phyloP scores from a whole-genome alignment of 2,888 invertebrate genomes.

The Agrilus biguttatus region DNA sequence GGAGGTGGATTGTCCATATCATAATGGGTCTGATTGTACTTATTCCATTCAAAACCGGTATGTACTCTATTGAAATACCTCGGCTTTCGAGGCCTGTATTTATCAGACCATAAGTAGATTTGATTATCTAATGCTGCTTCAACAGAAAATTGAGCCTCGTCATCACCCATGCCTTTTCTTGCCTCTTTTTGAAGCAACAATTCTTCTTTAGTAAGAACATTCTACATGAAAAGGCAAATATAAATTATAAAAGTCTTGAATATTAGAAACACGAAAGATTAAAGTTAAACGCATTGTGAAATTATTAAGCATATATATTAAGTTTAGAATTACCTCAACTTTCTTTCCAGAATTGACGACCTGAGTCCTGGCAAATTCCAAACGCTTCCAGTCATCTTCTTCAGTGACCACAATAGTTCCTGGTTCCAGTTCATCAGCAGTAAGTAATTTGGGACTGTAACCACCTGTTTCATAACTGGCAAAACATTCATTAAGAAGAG shows the following conservation, averaged over 20 bases:
- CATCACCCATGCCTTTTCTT: constrained; percentile 67
- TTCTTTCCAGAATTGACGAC: constrained; percentile 46
- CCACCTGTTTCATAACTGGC: constrained; percentile 63
- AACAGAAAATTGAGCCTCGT: constrained; percentile 85
- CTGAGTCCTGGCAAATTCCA: constrained; percentile 57
- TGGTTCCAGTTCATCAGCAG: constrained; percentile 47
- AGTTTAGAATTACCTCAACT: constrained; percentile 28
- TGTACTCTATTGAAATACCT: constrained; percentile 94
- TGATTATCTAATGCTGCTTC: constrained; percentile 75
- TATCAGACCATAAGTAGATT: constrained; percentile 92
- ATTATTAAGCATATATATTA: background rate
- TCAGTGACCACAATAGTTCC: constrained; percentile 65
- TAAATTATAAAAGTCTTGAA: background rate
- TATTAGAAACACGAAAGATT: too few species aligned
- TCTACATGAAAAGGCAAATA: constrained; percentile 12
- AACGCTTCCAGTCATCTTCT: constrained; percentile 58
- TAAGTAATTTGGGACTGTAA: constrained; percentile 68
- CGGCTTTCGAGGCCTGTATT: constrained; percentile 94
- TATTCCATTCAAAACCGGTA: constrained; percentile 99
- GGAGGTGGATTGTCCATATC: constrained; percentile 99
- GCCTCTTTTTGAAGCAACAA: constrained; percentile 65
- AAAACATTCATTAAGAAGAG: constrained; percentile 40
- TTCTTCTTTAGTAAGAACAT: constrained; percentile 35
- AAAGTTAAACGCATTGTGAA: background rate
- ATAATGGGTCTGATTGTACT: constrained; percentile 99